These are phyloP conservation scores for Orestias chungarensis DNA, from an alignment of 2,797 vertebrate species.

Conservation along the genomic window DNA sequence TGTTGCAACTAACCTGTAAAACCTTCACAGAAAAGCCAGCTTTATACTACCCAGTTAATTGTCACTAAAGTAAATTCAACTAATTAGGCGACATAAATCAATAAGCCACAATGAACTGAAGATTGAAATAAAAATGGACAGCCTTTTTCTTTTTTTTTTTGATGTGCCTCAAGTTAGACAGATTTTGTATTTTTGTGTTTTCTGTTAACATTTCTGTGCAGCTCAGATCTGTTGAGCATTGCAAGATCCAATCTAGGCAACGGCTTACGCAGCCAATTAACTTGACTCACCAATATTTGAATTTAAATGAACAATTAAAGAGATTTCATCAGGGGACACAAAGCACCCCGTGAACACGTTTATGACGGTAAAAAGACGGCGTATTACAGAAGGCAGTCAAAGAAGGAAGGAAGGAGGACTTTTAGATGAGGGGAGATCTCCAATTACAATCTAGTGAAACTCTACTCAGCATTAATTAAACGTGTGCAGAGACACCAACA, in stretches of 20 bases:
- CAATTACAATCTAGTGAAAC: constrained; percentile 80
- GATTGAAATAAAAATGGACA: neutral
- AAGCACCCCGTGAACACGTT: constrained; percentile 74
- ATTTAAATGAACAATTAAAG: constrained; percentile 82
- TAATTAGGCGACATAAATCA: neutral
- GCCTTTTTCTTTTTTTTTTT: too few species aligned
- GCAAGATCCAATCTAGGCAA: constrained; percentile 70
- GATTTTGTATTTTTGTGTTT: too few species aligned
- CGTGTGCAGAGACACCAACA: constrained; percentile 75
- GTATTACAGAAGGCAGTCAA: constrained; percentile 72
- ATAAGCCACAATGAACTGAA: too few species aligned
- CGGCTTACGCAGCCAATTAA: constrained; percentile 80
- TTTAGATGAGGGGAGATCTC: constrained; percentile 78
- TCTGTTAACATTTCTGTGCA: constrained; percentile 25
- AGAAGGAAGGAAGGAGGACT: constrained; percentile 73
- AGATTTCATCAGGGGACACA: constrained; percentile 79
- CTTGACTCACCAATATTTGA: constrained; percentile 79
- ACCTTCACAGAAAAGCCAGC: neutral
- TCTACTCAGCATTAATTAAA: constrained; percentile 84
- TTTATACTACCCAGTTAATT: too few species aligned
- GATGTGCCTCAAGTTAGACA: too few species aligned
- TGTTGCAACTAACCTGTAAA: neutral
- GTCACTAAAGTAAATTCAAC: too few species aligned
- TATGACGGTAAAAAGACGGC: constrained; percentile 69
- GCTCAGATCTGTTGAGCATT: constrained; percentile 63